Base-by-base conservation (phyloP, 2,888 invertebrate species). In the Pristionchus entomophagus region DNA sequence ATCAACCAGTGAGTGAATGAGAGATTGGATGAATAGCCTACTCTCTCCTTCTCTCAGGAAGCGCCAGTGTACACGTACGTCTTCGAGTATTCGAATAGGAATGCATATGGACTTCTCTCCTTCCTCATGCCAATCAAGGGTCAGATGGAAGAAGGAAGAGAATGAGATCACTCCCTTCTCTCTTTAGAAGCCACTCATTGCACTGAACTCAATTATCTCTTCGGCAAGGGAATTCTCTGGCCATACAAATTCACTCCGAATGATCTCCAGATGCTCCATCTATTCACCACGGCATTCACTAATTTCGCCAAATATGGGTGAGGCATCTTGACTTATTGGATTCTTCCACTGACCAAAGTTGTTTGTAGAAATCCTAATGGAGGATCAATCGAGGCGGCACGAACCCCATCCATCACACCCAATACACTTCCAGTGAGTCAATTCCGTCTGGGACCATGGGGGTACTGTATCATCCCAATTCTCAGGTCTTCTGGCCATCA, bases 231-330 rank as follows among this genome's bases (percentile, higher is more conserved):
- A 17, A 86, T 86, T 19, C 6, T 86, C n/a, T 59, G 59, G 56
- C 56, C 73, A 14, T 86, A 80, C 38, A 59, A 80, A 35, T 86
- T 86, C 65, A 86, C 56, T n/a, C 29, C 41, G 0, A 51, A 78
- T 19, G 86, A 86, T 32, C 56, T 32, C 5, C 49, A 80, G 14
- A 86, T 86, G 86, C 35, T 80, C 10, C 53, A 86, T 29, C 22
- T 59, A 17, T 80, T 80, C 69, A 53, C 78, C 32, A 80, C 86
- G 6, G 78, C 73, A 26, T 86, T 78, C n/a, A 80, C 78, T 56
- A 86, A 86, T 41, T 86, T 86, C 65, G 86, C 86, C 49, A 86
- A 86, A 62, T 86, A 86, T 51, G 86, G 86, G 86, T 86, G n/a
- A 51, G 77, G 51, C 29, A 29, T 14, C 45, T 14, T n/a, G n/a